A percentile compares a stretch with the other conserved stretches of the same genome.
Evolutionary conservation across 2,888 invertebrate species (phyloP).

Genomic region (Scrobipalpa atriplicella): DNA sequence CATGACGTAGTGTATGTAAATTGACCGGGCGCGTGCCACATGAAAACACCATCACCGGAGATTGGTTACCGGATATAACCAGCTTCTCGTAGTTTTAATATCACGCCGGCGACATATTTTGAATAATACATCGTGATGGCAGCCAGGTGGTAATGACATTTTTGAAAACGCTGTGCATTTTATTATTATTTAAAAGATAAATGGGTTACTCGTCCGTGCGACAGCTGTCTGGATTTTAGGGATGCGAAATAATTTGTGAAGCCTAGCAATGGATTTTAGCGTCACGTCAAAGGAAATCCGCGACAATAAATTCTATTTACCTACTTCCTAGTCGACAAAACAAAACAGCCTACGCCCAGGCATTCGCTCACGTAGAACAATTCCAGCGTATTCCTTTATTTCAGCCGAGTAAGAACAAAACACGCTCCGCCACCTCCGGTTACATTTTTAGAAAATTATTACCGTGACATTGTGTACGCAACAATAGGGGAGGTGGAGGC

Average conservation of each 20-base stretch:
- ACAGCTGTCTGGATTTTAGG: neutral
- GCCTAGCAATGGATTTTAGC: neutral
- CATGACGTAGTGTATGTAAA: slow-evolving; percentile 32
- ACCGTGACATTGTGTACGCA: slow-evolving; percentile 16
- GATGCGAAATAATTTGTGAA: slow-evolving; percentile 1
- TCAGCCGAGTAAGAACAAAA: slow-evolving; percentile 13
- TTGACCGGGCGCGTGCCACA: slow-evolving; percentile 19
- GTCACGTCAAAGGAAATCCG: slow-evolving; percentile 2
- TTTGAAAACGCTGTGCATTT: neutral
- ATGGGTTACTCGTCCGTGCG: neutral
- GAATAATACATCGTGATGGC: neutral
- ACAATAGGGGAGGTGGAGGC: slow-evolving; percentile 4
- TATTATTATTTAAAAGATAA: neutral
- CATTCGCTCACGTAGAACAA: neutral
- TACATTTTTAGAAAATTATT: slow-evolving; percentile 22
- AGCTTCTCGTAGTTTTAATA: slow-evolving; percentile 9
- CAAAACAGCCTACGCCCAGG: neutral
- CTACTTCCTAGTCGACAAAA: neutral
- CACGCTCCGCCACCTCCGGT: neutral
- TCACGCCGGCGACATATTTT: neutral
- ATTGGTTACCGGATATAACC: slow-evolving; percentile 11
- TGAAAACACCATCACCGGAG: slow-evolving; percentile 6
- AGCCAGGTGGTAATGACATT: neutral
- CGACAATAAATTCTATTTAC: neutral
- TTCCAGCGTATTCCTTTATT: slow-evolving; percentile 9